phyloP scores from a whole-genome alignment of 1,140 invertebrate species.

The Drosophila nebulosa region DNA sequence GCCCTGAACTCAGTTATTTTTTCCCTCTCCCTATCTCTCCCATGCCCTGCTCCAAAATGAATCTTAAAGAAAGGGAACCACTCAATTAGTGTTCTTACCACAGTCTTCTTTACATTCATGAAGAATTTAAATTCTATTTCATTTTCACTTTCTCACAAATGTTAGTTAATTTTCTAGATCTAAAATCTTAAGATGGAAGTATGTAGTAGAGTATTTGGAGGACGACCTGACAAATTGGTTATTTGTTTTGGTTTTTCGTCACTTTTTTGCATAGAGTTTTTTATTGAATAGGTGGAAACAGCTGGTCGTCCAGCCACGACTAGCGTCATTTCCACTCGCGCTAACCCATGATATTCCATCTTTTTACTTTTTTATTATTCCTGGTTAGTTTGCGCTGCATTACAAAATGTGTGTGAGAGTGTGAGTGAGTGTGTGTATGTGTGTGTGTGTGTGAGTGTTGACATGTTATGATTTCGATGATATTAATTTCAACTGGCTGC shows the following conservation, averaged over 20 bases:
- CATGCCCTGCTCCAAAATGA: too few relatives aligned
- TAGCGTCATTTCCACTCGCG: background rate
- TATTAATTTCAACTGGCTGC: slow-evolving; percentile 44
- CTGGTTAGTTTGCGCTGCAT: slow-evolving; percentile 60
- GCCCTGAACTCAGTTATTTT: slow-evolving; percentile 72
- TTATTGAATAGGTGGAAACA: background rate
- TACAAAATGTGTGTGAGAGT: too few relatives aligned
- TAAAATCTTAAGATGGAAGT: too few relatives aligned
- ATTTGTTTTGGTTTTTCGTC: slow-evolving; percentile 36
- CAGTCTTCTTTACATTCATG: too few relatives aligned
- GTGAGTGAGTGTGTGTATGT: too few relatives aligned
- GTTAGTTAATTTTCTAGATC: too few relatives aligned
- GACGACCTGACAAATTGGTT: background rate
- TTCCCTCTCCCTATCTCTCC: background rate
- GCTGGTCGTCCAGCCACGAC: background rate
- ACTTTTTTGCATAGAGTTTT: background rate
- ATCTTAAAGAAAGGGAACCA: too few relatives aligned
- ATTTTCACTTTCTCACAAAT: too few relatives aligned
- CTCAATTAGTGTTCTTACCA: too few relatives aligned
- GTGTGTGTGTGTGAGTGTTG: slow-evolving; percentile 47
- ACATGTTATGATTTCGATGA: slow-evolving; percentile 68
- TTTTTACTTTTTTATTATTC: slow-evolving; percentile 51
- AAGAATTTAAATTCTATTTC: too few relatives aligned
- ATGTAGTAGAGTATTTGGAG: background rate
- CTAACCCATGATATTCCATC: background rate